These are phyloP conservation scores for Antheraea pernyi DNA, from an alignment of 1,140 invertebrate genomes.

Conservation along the genomic window DNA sequence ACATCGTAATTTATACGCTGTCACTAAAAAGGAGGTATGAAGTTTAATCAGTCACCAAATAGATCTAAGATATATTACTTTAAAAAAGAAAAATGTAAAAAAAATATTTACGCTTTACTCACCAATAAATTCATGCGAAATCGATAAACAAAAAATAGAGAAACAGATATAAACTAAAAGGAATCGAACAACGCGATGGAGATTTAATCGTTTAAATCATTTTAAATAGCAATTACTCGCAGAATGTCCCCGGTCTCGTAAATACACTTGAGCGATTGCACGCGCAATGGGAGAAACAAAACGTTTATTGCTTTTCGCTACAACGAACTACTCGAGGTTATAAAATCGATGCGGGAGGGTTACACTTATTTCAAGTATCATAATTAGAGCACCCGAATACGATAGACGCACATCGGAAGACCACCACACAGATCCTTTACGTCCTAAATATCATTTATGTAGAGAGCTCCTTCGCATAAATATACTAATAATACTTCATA, in stretches of 20 bases:
- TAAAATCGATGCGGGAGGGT: slow-evolving; percentile 54
- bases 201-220: not conserved
- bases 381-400: slow-evolving; percentile 46
- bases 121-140: too few species aligned
- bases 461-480: too few species aligned
- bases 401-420: slow-evolving; percentile 32
- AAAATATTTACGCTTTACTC: too few species aligned
- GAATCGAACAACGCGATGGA: not conserved
- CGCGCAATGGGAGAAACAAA: slow-evolving; percentile 13
- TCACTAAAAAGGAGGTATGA: too few species aligned
- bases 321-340: slow-evolving; percentile 26
- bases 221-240: slow-evolving; percentile 8
- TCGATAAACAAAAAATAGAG: not conserved
- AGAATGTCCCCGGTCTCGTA: slow-evolving; percentile 13
- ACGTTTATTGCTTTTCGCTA: slow-evolving; percentile 24
- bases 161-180: not conserved
- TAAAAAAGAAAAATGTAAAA: too few species aligned
- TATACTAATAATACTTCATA: too few species aligned
- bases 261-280: slow-evolving; percentile 7
- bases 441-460: not conserved
- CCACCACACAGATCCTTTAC: slow-evolving; percentile 51
- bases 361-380: slow-evolving; percentile 36
- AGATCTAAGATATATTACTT: too few species aligned
- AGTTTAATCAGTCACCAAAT: too few species aligned
- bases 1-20: too few species aligned